Percentiles rank a stretch among this genome's conserved stretches.
Evolutionary conservation across 2,888 invertebrate species (phyloP).

Genomic region (Megalurothrips usitatus): DNA sequence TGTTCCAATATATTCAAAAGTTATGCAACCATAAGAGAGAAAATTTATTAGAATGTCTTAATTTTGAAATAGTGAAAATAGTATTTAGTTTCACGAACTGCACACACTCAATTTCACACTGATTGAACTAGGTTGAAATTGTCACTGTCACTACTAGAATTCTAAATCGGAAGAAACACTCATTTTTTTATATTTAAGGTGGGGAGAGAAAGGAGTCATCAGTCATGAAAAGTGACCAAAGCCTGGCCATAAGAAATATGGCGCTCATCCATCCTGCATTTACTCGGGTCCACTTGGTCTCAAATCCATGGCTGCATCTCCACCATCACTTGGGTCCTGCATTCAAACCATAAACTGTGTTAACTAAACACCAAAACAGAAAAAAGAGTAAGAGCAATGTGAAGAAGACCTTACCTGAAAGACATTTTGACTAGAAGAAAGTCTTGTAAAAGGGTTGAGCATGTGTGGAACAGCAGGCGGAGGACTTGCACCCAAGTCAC

Average conservation of each 20-base stretch:
- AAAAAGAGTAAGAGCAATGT: neutral
- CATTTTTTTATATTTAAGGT: neutral
- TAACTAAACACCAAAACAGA: neutral
- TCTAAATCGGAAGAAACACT: neutral
- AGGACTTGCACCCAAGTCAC: conserved; percentile 48
- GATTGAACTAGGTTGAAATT: neutral
- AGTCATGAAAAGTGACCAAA: neutral
- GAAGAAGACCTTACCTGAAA: neutral
- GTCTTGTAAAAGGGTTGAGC: conserved; percentile 14
- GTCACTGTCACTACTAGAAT: neutral
- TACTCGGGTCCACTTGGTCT: neutral
- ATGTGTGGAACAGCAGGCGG: neutral
- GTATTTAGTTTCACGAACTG: too few relatives aligned
- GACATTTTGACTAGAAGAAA: conserved; percentile 11
- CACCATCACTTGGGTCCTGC: conserved; percentile 1
- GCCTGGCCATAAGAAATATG: neutral
- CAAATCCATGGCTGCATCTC: conserved; percentile 7
- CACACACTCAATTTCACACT: too few relatives aligned
- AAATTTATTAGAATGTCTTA: too few relatives aligned
- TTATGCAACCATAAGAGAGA: too few relatives aligned
- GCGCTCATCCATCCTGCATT: neutral
- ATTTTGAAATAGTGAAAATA: too few relatives aligned
- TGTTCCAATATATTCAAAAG: too few relatives aligned
- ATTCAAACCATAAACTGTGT: neutral
- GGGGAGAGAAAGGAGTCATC: neutral